Evolutionary conservation across 1,140 invertebrate species (phyloP), one percentile per base, ranked within the genome.

Genomic region (Holotrichia oblita): DNA sequence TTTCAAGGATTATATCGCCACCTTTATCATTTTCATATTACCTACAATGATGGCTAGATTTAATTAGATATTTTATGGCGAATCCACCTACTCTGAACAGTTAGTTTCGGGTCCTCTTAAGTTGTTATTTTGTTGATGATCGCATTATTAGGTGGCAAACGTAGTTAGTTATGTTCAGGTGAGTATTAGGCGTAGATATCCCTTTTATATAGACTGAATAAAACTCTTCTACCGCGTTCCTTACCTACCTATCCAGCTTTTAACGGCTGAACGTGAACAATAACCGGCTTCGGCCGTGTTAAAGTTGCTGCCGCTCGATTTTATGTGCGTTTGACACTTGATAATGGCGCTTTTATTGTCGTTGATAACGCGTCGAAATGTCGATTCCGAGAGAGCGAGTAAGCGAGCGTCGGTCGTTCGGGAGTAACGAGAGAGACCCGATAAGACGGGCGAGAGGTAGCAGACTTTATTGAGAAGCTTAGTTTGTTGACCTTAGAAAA

Each of bases 251-350:
- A 10, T 20, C 20, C 22, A 22, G 17, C 61, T 69, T 20, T 61
- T 61, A 61, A 69, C 61, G 61, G 61, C 27, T 34, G 61, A 69
- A 69, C 27, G 27, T 20, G 17, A 34, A 69, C 61, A 69, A 69
- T 69, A 27, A 69, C 61, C 61, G 61, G 20, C 61, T 24, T 69
- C 14, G 22, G 12, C 27, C 61, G 22, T 34, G 61, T 69, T 48
- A 27, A 34, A 69, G 61, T 69, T 7, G 61, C 61, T 69, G 61
- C 61, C 61, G 61, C 61, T 69, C 20, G 61, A 69, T 69, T 69
- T 69, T 69, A 69, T 69, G 61, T 69, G 61, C 61, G 61, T 69
- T 69, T 69, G 61, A 69, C 61, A 69, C 61, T 69, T 69, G 61
- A 69, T 69, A 69, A 69, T 69, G 61, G 61, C 61, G 61, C 61